phyloP scores from a whole-genome alignment of 2,113 vertebrate genomes.

The Rhea pennata region DNA sequence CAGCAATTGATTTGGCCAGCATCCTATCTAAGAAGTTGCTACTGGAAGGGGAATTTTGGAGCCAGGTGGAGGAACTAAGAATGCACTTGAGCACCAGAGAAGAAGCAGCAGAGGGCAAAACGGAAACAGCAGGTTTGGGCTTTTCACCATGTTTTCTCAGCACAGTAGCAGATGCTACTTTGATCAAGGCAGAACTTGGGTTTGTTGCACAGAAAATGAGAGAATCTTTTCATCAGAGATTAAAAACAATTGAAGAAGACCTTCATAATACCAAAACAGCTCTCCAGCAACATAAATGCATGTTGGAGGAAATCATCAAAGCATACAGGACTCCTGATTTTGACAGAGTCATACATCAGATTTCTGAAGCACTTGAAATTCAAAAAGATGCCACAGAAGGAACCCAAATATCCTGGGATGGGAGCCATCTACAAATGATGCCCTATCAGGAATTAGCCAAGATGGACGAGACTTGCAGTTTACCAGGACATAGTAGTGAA shows the following conservation, averaged over 20 bases:
- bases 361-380: conserved; percentile 76
- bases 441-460: conserved; percentile 75
- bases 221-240: conserved; percentile 82
- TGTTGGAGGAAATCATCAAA: conserved; percentile 82
- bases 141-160: conserved; percentile 67
- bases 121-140: conserved; percentile 34
- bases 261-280: conserved; percentile 82
- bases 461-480: conserved; percentile 67
- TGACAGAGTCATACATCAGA: conserved; percentile 81
- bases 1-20: conserved; percentile 77
- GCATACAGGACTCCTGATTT: conserved; percentile 81
- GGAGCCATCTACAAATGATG: conserved; percentile 69
- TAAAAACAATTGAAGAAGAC: conserved; percentile 85
- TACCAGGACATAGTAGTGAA: conserved; percentile 61
- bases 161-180: conserved; percentile 56
- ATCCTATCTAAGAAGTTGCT: conserved; percentile 87
- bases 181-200: conserved; percentile 88
- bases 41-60: conserved; percentile 88
- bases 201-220: conserved; percentile 86
- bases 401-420: conserved; percentile 66
- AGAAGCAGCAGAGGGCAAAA: conserved; percentile 28
- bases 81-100: conserved; percentile 59
- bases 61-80: conserved; percentile 83
- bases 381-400: conserved; percentile 50
- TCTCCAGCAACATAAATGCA: conserved; percentile 83